Evolutionary conservation across 2,888 invertebrate genomes (phyloP), one percentile per base, ranked within the genome.

Genomic region (Biston betularia): DNA sequence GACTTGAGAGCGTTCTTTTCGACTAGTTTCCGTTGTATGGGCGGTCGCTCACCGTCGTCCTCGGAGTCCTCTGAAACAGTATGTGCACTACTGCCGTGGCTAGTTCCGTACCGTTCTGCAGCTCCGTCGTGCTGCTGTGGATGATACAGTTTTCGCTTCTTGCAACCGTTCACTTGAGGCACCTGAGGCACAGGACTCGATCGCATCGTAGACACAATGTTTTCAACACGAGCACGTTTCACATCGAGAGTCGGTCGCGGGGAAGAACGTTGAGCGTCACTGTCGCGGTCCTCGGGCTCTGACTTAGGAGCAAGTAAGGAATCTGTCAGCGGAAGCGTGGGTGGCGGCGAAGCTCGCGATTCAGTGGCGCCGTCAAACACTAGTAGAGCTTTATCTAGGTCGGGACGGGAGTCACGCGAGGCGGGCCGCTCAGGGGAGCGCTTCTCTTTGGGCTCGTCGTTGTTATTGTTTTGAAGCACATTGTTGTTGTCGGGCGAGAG

Each of bases 141-240:
- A 83, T 98, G 98, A 86, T 98, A 98, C 40, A 98, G 95, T 90
- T 99, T 99, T 55, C 99, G 95, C 90, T 99, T 99, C 89, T 98
- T 98, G 91, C 98, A 98, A 56, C 98, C 98, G 90, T 98, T 98
- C 76, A 97, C 97, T 87, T 96, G 96, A 0, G 95, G 95, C 77
- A 95, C 95, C 67, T 90, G 95, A 33, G 96, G 96, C 71, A 96
- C 97, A 46, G 97, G 97, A 85, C 97, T 97, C 73, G 97, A 96
- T 72, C 98, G 96, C 97, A 98, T 98, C 75, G 97, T 97, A 76
- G 97, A 98, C 79, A 98, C 98, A 81, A 99, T 98, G 89, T 98
- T 98, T 93, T 99, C 98, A 74, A 98, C 98, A 77, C 98, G 96
- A 50, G 98, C 98, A 79, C 98, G 96, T 91, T 98, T 98, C 83